Conservation (phyloP, 2,888 invertebrate species). For the Hydropsyche betteni region DNA sequence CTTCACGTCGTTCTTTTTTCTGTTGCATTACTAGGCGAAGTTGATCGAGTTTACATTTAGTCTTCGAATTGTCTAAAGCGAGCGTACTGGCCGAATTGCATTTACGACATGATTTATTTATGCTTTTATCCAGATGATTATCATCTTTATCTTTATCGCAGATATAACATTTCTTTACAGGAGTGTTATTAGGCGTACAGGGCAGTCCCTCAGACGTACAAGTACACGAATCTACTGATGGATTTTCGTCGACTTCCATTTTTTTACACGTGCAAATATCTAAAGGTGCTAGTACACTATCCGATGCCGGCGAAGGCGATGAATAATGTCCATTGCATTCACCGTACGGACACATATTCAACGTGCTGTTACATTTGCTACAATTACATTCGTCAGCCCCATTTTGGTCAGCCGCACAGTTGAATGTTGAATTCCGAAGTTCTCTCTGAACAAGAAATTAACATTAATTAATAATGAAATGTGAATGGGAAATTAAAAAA, state of each 20-base stretch:
- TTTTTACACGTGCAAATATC: slow-evolving; percentile 32
- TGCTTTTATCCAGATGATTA: slow-evolving; percentile 58
- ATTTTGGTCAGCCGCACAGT: slow-evolving; percentile 53
- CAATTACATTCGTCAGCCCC: slow-evolving; percentile 57
- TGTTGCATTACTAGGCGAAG: slow-evolving; percentile 91
- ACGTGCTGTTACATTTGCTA: slow-evolving; percentile 57
- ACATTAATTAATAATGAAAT: not conserved
- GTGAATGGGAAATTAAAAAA: not conserved
- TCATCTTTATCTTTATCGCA: slow-evolving; percentile 51
- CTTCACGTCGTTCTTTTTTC: slow-evolving; percentile 83
- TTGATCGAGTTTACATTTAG: slow-evolving; percentile 87
- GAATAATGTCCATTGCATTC: slow-evolving; percentile 60
- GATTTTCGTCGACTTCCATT: slow-evolving; percentile 53
- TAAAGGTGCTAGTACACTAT: slow-evolving; percentile 15
- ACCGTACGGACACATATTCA: slow-evolving; percentile 58
- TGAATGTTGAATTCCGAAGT: slow-evolving; percentile 4
- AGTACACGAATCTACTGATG: slow-evolving; percentile 35
- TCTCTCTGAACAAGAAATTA: slow-evolving; percentile 24
- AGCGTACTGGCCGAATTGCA: slow-evolving; percentile 63
- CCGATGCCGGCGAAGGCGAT: slow-evolving; percentile 50
- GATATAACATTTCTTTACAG: slow-evolving; percentile 42
- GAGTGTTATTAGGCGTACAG: slow-evolving; percentile 19
- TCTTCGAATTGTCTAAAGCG: slow-evolving; percentile 78
- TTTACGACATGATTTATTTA: slow-evolving; percentile 61
- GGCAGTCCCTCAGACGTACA: slow-evolving; percentile 36